Evolutionary conservation across 2,113 vertebrate genomes (phyloP).

Genomic region (Otolemur garnettii): DNA sequence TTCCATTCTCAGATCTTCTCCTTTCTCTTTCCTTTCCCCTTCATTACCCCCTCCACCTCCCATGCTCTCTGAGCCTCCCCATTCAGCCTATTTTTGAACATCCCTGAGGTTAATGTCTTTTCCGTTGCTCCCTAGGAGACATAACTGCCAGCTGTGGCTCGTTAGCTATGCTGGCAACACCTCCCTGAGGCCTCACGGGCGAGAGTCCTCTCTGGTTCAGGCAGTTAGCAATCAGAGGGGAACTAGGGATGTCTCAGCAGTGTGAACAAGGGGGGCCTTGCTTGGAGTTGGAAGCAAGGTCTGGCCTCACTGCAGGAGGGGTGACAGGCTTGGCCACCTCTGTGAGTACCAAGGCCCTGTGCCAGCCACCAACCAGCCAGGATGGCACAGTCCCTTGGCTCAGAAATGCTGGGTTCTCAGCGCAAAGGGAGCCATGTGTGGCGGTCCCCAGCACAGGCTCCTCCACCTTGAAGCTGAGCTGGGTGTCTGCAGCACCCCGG

Average conservation of each 20-base stretch:
- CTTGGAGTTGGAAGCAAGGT: background rate
- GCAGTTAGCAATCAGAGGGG: background rate
- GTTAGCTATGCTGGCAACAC: background rate
- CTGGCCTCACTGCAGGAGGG: background rate
- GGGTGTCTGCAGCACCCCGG: background rate
- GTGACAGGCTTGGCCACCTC: background rate
- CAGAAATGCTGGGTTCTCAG: background rate
- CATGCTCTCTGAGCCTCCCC: background rate
- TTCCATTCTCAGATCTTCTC: background rate
- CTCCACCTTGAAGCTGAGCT: background rate
- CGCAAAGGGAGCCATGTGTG: background rate
- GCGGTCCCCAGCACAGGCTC: background rate
- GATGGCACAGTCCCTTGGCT: rapidly evolving
- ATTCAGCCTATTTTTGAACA: constrained; percentile 51
- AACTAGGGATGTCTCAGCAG: background rate
- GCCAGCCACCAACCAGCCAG: rapidly evolving
- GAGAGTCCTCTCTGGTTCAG: background rate
- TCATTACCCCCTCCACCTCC: background rate
- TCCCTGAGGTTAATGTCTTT: constrained; percentile 41
- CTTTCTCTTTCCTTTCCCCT: background rate
- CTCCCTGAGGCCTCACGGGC: background rate
- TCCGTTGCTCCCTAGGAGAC: background rate
- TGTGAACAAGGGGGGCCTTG: background rate
- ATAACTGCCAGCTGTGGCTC: constrained; percentile 16
- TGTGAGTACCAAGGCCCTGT: background rate